A percentile compares a stretch with the other conserved stretches of the same genome.
Evolutionary conservation across 2,888 invertebrate species (phyloP).

Genomic region (Lasioglossum figueresi): DNA sequence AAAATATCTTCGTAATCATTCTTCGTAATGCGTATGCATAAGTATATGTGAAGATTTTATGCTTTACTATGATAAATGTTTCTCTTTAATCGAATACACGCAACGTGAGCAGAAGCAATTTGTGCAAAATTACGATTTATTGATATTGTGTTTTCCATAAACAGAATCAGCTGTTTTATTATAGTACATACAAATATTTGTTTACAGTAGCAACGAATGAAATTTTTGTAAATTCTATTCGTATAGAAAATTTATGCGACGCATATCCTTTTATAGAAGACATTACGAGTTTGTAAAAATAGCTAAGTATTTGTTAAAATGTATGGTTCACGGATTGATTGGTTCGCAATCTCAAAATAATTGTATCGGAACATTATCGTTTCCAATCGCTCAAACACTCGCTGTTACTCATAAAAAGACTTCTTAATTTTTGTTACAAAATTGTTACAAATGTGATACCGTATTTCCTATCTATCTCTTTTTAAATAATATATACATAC

Average conservation of each 20-base stretch:
- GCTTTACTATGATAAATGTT: background rate
- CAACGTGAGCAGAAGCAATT: slow-evolving; percentile 20
- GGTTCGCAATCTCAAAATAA: background rate
- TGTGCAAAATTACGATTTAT: slow-evolving; percentile 66
- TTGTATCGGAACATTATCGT: background rate
- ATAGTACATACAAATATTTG: slow-evolving; percentile 40
- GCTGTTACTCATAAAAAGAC: slow-evolving; percentile 17
- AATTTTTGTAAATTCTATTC: slow-evolving; percentile 22
- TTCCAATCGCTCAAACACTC: background rate
- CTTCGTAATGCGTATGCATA: background rate
- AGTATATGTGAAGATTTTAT: background rate
- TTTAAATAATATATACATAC: slow-evolving; percentile 61
- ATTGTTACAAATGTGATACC: slow-evolving; percentile 33
- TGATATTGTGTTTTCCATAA: slow-evolving; percentile 40
- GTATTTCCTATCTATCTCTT: slow-evolving; percentile 34
- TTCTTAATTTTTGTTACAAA: slow-evolving; percentile 37
- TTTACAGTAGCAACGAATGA: slow-evolving; percentile 26
- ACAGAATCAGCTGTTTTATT: slow-evolving; percentile 50
- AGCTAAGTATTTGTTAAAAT: slow-evolving; percentile 2
- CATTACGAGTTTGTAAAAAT: slow-evolving; percentile 9
- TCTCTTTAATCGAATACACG: background rate
- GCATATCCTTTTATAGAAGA: background rate
- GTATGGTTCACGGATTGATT: background rate
- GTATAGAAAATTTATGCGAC: slow-evolving; percentile 20
- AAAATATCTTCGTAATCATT: background rate